Percentiles rank a stretch among this genome's conserved stretches.
These are phyloP conservation scores for Apotomis betuletana DNA, from an alignment of 2,888 invertebrate species.

Conservation along the genomic window DNA sequence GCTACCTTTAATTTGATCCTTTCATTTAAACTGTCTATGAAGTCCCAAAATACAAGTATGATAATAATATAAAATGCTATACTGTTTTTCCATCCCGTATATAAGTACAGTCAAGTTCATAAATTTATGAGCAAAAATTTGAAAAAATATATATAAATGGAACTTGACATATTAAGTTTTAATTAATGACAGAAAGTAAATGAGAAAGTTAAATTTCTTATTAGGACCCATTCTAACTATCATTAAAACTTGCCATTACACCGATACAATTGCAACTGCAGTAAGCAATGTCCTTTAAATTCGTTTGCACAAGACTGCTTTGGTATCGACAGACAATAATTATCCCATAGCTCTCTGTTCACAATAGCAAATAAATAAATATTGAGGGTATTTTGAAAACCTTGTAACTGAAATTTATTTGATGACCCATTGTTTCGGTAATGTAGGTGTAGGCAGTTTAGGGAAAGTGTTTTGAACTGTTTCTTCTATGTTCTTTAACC, in stretches of 20 bases:
- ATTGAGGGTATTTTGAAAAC: slow-evolving; percentile 46
- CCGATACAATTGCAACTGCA: background rate
- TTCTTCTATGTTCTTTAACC: slow-evolving; percentile 3
- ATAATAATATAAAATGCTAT: too few species aligned
- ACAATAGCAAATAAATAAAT: slow-evolving; percentile 54
- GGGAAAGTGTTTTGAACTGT: slow-evolving; percentile 29
- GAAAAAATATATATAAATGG: too few species aligned
- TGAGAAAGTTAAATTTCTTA: too few species aligned
- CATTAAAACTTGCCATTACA: background rate
- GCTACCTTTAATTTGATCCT: too few species aligned
- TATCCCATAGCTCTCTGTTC: slow-evolving; percentile 45
- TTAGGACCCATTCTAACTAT: too few species aligned
- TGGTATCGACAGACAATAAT: slow-evolving; percentile 44
- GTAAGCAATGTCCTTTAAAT: slow-evolving; percentile 24
- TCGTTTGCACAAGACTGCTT: slow-evolving; percentile 43
- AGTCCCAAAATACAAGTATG: too few species aligned
- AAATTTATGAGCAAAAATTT: too few species aligned
- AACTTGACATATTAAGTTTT: too few species aligned
- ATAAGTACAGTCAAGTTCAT: too few species aligned
- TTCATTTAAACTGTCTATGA: too few species aligned
- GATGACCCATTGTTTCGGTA: slow-evolving; percentile 44
- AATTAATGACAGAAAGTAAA: too few species aligned
- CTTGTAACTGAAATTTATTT: slow-evolving; percentile 46
- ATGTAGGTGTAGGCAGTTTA: slow-evolving; percentile 22
- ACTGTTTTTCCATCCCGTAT: too few species aligned